These are phyloP conservation scores for Celastrina argiolus DNA, from an alignment of 2,888 invertebrate genomes.

Conservation along the genomic window DNA sequence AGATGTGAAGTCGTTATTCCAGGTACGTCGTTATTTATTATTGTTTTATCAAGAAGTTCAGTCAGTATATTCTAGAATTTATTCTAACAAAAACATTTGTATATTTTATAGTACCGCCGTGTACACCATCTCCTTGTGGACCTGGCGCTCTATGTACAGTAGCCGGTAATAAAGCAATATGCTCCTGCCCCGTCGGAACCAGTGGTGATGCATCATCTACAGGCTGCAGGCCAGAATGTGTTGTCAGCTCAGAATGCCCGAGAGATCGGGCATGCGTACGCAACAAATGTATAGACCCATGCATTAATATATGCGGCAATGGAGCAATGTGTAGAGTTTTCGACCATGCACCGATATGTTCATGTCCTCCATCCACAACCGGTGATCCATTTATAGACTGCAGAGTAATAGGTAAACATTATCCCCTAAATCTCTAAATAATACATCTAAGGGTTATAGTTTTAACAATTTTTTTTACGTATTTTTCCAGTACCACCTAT, in stretches of 20 bases:
- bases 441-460: background rate
- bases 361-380: conserved; percentile 82
- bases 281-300: conserved; percentile 88
- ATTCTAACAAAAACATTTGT: background rate
- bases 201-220: conserved; percentile 84
- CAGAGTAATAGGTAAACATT: conserved; percentile 45
- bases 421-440: background rate
- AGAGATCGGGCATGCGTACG: conserved; percentile 86
- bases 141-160: conserved; percentile 83
- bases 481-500: conserved; percentile 43
- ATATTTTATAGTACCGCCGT: conserved; percentile 74
- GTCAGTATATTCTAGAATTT: background rate
- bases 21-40: conserved; percentile 42
- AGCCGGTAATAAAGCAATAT: conserved; percentile 80
- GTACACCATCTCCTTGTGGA: conserved; percentile 87
- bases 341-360: conserved; percentile 82
- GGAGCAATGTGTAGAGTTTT: conserved; percentile 83
- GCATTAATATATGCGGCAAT: conserved; percentile 88
- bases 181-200: conserved; percentile 86
- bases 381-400: conserved; percentile 92
- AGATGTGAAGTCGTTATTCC: conserved; percentile 72
- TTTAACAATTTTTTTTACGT: background rate
- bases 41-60: background rate
- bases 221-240: conserved; percentile 90
- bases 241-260: conserved; percentile 88